These are phyloP conservation scores for Xerus inauris DNA, from an alignment of 2,113 vertebrate species.

Conservation along the genomic window DNA sequence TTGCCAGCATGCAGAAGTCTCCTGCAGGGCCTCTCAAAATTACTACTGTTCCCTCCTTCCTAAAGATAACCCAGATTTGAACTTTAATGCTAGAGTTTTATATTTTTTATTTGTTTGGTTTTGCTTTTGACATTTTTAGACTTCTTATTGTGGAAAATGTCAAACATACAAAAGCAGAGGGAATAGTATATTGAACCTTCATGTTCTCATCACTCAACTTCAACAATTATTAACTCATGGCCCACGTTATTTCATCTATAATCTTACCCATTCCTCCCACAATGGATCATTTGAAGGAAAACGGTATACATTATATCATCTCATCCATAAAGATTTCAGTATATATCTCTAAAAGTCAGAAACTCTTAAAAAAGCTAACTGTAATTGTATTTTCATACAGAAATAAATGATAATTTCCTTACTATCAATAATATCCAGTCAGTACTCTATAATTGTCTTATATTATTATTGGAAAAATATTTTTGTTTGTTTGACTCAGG, in stretches of 20 bases:
- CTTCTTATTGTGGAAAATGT: conserved; percentile 60
- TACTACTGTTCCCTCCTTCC: not conserved
- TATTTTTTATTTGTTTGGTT: conserved; percentile 59
- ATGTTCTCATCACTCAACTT: conserved; percentile 52
- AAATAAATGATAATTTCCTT: conserved; percentile 1
- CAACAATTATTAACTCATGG: conserved; percentile 40
- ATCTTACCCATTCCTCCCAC: not conserved
- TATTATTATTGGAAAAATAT: not conserved
- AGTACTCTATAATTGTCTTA: not conserved
- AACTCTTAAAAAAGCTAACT: not conserved
- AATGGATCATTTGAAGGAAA: conserved; percentile 8
- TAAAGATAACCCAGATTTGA: not conserved
- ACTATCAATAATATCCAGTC: not conserved
- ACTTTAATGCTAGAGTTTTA: conserved; percentile 41
- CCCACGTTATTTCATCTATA: conserved; percentile 19
- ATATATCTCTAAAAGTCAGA: not conserved
- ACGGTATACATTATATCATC: not conserved
- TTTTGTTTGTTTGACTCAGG: not conserved
- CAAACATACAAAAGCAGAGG: conserved; percentile 38
- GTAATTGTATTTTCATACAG: not conserved
- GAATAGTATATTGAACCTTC: conserved; percentile 37
- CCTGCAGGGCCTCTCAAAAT: not conserved
- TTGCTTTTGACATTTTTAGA: conserved; percentile 66
- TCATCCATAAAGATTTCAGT: conserved; percentile 4
- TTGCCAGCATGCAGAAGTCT: not conserved